Evolutionary conservation across 2,888 invertebrate genomes (phyloP).

Genomic region (Caenorhabditis sp.): DNA sequence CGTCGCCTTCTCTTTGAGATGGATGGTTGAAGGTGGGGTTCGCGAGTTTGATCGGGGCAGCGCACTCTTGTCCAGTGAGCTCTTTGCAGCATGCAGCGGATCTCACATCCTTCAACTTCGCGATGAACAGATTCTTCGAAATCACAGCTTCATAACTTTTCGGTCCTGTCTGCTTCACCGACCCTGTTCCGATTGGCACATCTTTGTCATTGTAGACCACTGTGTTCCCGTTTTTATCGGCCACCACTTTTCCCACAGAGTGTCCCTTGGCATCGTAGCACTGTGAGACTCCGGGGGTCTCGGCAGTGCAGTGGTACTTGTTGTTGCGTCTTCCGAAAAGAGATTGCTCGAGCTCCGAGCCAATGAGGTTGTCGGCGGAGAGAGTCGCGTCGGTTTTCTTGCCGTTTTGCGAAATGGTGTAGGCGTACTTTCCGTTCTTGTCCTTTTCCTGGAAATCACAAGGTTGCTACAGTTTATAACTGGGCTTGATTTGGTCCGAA

Average conservation of each 20-base stretch:
- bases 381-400: conserved; percentile 81
- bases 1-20: conserved; percentile 74
- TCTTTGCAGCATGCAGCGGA: conserved; percentile 79
- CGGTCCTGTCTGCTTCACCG: conserved; percentile 78
- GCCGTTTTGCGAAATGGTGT: conserved; percentile 81
- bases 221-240: conserved; percentile 83
- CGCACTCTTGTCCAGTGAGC: conserved; percentile 81
- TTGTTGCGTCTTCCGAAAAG: conserved; percentile 81
- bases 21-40: conserved; percentile 77
- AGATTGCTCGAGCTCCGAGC: conserved; percentile 76
- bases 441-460: conserved; percentile 76
- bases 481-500: not conserved
- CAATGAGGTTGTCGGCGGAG: conserved; percentile 75
- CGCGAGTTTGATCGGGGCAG: conserved; percentile 80
- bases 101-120: conserved; percentile 80
- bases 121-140: conserved; percentile 82
- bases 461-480: no score
- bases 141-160: conserved; percentile 81
- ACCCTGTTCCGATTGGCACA: conserved; percentile 83
- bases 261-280: conserved; percentile 82
- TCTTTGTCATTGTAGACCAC: conserved; percentile 83
- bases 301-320: conserved; percentile 82
- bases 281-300: conserved; percentile 83
- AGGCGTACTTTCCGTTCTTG: conserved; percentile 80
- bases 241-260: conserved; percentile 82